Percentiles rank a stretch among this genome's conserved stretches.
Evolutionary conservation across 2,797 vertebrate genomes (phyloP).

Genomic region (Silurus lanzhouensis): DNA sequence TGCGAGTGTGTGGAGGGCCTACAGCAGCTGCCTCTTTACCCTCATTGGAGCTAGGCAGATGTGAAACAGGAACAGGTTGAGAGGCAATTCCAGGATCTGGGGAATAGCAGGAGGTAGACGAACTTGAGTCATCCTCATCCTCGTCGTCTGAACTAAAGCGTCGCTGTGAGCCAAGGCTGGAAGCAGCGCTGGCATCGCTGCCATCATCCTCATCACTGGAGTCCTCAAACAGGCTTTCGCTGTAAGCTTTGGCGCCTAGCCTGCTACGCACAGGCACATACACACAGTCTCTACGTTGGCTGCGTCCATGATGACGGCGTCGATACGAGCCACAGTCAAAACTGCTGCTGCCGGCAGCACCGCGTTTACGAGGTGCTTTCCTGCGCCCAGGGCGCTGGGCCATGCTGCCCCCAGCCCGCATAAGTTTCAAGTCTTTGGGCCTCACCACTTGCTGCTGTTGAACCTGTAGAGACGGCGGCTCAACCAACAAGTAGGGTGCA

Average conservation of each 20-base stretch:
- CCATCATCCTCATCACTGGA: conserved; percentile 84
- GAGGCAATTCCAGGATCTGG: conserved; percentile 76
- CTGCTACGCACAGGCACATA: conserved; percentile 81
- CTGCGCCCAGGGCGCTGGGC: conserved; percentile 78
- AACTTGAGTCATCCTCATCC: conserved; percentile 80
- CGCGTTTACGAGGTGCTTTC: conserved; percentile 78
- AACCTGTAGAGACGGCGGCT: conserved; percentile 71
- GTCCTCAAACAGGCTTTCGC: conserved; percentile 84
- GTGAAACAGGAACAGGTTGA: conserved; percentile 62
- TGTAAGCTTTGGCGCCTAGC: conserved; percentile 82
- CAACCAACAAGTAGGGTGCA: conserved; percentile 74
- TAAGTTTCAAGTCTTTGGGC: conserved; percentile 86
- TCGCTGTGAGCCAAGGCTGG: conserved; percentile 84
- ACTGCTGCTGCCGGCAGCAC: conserved; percentile 77
- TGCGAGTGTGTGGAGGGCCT: conserved; percentile 75
- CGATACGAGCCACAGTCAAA: conserved; percentile 79
- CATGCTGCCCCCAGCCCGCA: conserved; percentile 74
- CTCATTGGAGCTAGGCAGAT: conserved; percentile 68
- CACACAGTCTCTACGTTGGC: conserved; percentile 81
- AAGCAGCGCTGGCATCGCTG: conserved; percentile 86
- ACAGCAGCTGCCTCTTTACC: conserved; percentile 64
- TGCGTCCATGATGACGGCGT: conserved; percentile 75
- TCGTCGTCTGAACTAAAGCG: conserved; percentile 83
- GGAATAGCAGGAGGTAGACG: conserved; percentile 88
- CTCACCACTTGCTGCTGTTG: conserved; percentile 88